These are phyloP conservation scores for Chloroclysta siterata DNA, from an alignment of 2,888 invertebrate genomes.

Conservation along the genomic window DNA sequence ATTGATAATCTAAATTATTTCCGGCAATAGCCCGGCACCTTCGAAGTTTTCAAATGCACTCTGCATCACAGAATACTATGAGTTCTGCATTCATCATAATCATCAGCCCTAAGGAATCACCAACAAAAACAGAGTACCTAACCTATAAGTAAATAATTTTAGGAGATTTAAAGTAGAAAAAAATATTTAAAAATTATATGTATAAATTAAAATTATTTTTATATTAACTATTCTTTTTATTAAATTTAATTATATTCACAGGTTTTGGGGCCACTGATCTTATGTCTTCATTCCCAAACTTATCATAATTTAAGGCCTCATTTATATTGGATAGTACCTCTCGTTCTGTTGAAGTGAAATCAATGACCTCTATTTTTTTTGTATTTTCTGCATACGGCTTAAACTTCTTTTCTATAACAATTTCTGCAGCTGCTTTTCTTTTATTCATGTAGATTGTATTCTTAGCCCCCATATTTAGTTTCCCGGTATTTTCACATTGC, in stretches of 20 bases:
- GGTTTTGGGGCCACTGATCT: conserved; percentile 61
- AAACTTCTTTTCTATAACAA: conserved; percentile 21
- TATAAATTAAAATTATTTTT: too few species aligned
- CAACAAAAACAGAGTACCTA: too few species aligned
- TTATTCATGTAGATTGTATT: conserved; percentile 61
- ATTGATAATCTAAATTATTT: too few species aligned
- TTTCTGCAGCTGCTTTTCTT: conserved; percentile 41
- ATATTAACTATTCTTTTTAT: conserved; percentile 52
- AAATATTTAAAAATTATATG: too few species aligned
- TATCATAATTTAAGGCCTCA: conserved; percentile 67
- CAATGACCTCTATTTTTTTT: conserved; percentile 56
- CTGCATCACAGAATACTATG: too few species aligned
- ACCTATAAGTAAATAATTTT: too few species aligned
- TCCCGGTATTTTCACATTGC: conserved; percentile 19
- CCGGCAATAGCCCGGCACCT: too few species aligned
- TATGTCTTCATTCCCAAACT: conserved; percentile 68
- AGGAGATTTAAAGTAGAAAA: too few species aligned
- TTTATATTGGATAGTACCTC: conserved; percentile 70
- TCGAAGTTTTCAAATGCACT: too few species aligned
- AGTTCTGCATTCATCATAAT: too few species aligned
- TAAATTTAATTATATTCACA: conserved; percentile 71
- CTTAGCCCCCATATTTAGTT: conserved; percentile 66
- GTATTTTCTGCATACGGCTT: conserved; percentile 20
- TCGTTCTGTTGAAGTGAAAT: conserved; percentile 62
- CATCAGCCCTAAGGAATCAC: too few species aligned